Evolutionary conservation across 1,140 invertebrate species (phyloP), one percentile per base, ranked within the genome.

Genomic region (Agrilus planipennis): DNA sequence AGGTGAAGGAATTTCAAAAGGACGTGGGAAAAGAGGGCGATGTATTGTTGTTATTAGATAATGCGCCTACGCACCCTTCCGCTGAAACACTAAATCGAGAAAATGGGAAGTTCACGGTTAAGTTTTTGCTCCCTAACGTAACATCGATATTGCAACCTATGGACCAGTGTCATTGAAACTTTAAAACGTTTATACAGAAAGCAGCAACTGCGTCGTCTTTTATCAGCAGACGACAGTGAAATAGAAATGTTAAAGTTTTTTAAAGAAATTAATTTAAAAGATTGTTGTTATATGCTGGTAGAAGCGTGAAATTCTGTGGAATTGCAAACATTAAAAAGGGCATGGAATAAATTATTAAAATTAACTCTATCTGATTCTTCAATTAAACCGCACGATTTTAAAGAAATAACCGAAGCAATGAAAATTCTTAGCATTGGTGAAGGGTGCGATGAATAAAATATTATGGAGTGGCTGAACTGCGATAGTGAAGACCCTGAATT

Each of bases 71-170:
- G 7, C 52, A 59, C 47, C 51, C 51, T 12, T 27, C 32, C 7
- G 45, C 32, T 23, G 38, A 50, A 14, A 21, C 40, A 29, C 41
- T 54, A 16, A 46, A 47, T 37, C 7, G 35, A 11, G 22, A 34
- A 1, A 46, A 52, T 47, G 40, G 35, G 14, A 30, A 39, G 27
- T 42, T 59, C 10, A 50, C 42, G 42, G 46, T 56, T 14, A 14
- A 51, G 17, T 59, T 50, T 48, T 50, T 70, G 17, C 64, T 63
- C 27, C 53, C 61, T 35, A 70, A 70, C 42, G 59, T 60, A 0
- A 69, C 65, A 23, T 51, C 54, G 2, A 45, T 63, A 36, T 39
- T 70, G 18, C 67, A 72, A 48, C 65, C 66, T 23, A 63, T 69
- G 58, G 63, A 69, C 39, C 61, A 66, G 51, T 34, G 49, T 54